These are phyloP conservation scores for Halcyon senegalensis DNA, from an alignment of 2,113 vertebrate species.

Conservation along the genomic window DNA sequence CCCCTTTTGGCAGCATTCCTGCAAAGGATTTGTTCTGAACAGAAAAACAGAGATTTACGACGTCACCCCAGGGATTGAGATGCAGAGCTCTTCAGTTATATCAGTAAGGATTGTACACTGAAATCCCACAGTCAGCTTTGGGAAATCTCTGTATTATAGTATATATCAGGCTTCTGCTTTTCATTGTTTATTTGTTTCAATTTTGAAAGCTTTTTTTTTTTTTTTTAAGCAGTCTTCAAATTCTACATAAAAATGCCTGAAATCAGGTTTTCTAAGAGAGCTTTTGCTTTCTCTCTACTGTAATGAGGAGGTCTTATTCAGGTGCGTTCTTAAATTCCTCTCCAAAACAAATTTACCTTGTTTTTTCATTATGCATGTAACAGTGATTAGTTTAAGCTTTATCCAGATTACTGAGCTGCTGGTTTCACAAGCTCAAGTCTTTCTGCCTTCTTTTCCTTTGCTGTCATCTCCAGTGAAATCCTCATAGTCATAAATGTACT, in stretches of 20 bases:
- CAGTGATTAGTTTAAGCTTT: conserved; percentile 45
- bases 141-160: conserved; percentile 31
- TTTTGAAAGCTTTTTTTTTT: not conserved
- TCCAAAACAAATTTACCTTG: not conserved
- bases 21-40: conserved; percentile 26
- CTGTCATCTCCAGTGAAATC: conserved; percentile 13
- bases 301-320: not conserved
- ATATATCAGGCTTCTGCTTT: not conserved
- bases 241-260: not conserved
- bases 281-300: not conserved
- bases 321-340: conserved; percentile 15
- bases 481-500: not conserved
- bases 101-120: not conserved
- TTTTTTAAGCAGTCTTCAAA: not conserved
- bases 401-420: conserved; percentile 48
- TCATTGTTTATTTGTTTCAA: not conserved
- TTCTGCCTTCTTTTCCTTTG: conserved; percentile 12
- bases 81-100: conserved; percentile 19
- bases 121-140: conserved; percentile 40
- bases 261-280: not conserved
- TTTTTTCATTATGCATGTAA: conserved; percentile 33
- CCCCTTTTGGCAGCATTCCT: conserved; percentile 9
- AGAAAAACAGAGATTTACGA: conserved; percentile 4
- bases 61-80: conserved; percentile 2
- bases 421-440: conserved; percentile 5